phyloP scores from a whole-genome alignment of 2,113 vertebrate genomes.

The Uria aalge region DNA sequence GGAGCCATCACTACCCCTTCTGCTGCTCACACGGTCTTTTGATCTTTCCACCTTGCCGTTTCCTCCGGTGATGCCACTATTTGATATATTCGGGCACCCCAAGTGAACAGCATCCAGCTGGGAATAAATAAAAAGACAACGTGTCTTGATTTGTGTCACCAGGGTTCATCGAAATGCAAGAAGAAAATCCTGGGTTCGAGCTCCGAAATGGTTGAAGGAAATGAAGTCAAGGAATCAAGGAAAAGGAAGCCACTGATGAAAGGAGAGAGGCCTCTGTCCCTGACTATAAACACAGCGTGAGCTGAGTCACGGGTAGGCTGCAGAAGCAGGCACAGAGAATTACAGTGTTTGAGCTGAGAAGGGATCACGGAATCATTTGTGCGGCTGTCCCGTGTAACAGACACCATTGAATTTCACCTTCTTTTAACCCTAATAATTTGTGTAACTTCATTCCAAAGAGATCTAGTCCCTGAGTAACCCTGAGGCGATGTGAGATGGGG shows the following conservation, averaged over 20 bases:
- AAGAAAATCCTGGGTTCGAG: background rate
- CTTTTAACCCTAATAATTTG: background rate
- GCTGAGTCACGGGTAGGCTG: background rate
- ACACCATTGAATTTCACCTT: background rate
- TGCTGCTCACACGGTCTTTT: background rate
- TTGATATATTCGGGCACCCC: background rate
- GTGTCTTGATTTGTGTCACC: rapidly evolving
- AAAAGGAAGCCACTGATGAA: background rate
- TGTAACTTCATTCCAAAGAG: background rate
- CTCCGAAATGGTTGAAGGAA: background rate
- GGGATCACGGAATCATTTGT: background rate
- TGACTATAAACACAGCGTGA: background rate
- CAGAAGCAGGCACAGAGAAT: background rate
- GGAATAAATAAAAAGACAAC: background rate
- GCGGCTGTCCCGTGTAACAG: rapidly evolving
- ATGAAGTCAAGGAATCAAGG: background rate
- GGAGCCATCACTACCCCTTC: background rate
- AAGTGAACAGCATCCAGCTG: background rate
- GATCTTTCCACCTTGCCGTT: background rate
- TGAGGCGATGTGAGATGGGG: rapidly evolving
- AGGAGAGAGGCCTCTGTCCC: background rate
- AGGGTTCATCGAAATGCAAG: background rate
- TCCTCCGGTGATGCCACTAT: background rate
- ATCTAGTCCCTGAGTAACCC: background rate
- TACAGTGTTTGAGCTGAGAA: background rate